Conservation (phyloP, 2,797 vertebrate species). For the Clamator glandarius region DNA sequence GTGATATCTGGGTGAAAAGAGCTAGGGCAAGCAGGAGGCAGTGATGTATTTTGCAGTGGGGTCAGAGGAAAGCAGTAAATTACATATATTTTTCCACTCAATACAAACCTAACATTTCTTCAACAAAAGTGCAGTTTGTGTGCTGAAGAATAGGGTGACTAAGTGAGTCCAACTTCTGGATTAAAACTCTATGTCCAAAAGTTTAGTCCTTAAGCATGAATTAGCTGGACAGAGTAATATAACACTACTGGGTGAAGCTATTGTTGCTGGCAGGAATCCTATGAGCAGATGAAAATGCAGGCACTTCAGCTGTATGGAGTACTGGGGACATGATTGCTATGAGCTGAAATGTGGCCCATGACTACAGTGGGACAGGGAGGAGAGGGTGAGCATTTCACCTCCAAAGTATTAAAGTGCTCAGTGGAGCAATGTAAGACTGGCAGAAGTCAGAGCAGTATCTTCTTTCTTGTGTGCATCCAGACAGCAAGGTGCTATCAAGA, state of each 20-base stretch:
- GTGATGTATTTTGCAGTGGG: background rate
- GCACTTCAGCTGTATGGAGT: background rate
- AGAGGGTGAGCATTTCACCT: background rate
- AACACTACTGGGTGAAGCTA: background rate
- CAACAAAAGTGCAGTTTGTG: background rate
- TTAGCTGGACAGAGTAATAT: background rate
- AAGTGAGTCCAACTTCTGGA: background rate
- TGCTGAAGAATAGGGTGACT: background rate
- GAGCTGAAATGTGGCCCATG: fast-evolving
- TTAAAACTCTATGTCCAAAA: background rate
- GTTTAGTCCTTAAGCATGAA: background rate
- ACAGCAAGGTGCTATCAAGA: background rate
- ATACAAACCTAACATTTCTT: background rate
- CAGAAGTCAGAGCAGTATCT: background rate
- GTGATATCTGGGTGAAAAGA: background rate
- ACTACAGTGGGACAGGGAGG: background rate
- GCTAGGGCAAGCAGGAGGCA: background rate
- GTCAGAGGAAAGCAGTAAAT: background rate
- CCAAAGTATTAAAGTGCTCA: background rate
- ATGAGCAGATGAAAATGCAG: fast-evolving
- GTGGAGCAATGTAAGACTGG: background rate
- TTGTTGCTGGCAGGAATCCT: background rate
- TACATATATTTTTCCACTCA: background rate
- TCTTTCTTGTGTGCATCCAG: background rate
- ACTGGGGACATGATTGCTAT: background rate